Evolutionary conservation across 2,888 invertebrate species (phyloP).

Genomic region (Lordiphosa fenestrarum): DNA sequence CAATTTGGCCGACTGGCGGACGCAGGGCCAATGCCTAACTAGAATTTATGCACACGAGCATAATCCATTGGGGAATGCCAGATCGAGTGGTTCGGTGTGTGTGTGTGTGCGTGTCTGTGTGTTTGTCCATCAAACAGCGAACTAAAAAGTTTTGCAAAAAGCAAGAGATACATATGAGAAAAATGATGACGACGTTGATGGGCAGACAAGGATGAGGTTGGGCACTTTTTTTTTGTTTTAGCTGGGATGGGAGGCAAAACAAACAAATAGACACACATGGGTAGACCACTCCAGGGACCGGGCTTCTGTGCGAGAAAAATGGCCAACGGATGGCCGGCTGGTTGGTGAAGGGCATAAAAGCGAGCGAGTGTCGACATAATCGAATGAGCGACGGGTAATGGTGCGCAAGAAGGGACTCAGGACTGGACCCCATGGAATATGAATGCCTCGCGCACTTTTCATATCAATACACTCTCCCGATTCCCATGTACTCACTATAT

Average conservation of each 20-base stretch:
- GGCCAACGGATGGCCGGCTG: conserved; percentile 20
- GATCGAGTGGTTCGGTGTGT: conserved; percentile 19
- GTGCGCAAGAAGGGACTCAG: conserved; percentile 38
- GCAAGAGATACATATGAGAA: conserved; percentile 31
- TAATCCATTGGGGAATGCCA: conserved; percentile 66
- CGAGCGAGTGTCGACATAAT: conserved; percentile 53
- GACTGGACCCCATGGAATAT: conserved; percentile 75
- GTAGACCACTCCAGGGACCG: conserved; percentile 46
- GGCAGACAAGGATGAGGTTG: conserved; percentile 29
- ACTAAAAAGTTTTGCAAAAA: conserved; percentile 61
- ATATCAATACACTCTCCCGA: conserved; percentile 38
- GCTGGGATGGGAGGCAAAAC: conserved; percentile 37
- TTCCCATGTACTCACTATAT: conserved; percentile 51
- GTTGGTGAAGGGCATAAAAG: conserved; percentile 56
- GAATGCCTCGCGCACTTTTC: conserved; percentile 52
- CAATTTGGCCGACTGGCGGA: conserved; percentile 44
- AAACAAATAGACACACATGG: conserved; percentile 58
- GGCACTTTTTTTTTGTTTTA: conserved; percentile 18
- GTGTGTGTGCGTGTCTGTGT: conserved; percentile 25
- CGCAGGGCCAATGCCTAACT: conserved; percentile 34
- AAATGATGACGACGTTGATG: conserved; percentile 59
- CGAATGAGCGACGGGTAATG: conserved; percentile 65
- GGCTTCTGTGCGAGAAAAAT: conserved; percentile 35
- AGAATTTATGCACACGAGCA: conserved; percentile 68
- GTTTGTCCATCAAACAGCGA: conserved; percentile 51